Percentiles rank a stretch among this genome's conserved stretches.
These are phyloP conservation scores for Falco berigora DNA, from an alignment of 2,797 vertebrate species.

Conservation along the genomic window DNA sequence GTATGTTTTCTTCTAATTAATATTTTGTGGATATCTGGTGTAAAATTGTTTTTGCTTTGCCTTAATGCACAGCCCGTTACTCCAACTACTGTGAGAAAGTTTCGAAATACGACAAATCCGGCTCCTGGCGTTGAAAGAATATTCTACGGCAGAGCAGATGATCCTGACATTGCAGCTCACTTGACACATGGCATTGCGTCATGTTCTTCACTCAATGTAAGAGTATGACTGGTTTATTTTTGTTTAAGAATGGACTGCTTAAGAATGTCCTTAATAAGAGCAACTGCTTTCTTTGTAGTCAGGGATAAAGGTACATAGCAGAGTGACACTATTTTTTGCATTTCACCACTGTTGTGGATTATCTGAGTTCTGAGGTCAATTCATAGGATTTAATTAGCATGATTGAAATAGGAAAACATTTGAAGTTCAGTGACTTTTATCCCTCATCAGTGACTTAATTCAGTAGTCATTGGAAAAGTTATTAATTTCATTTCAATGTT, in stretches of 20 bases:
- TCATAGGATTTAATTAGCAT: not conserved
- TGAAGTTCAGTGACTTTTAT: not conserved
- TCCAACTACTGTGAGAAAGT: constrained; percentile 76
- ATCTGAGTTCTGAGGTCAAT: not conserved
- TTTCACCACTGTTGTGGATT: not conserved
- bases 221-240: not conserved
- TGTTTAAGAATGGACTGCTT: not conserved
- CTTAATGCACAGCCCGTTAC: constrained; percentile 73
- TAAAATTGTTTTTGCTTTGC: not conserved
- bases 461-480: too few species aligned
- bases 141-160: constrained; percentile 80
- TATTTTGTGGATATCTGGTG: not conserved
- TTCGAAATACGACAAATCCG: constrained; percentile 73
- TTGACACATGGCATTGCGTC: constrained; percentile 78
- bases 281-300: not conserved
- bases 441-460: not conserved
- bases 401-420: not conserved
- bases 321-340: not conserved
- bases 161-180: constrained; percentile 75
- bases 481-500: too few species aligned
- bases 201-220: constrained; percentile 69
- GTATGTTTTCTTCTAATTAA: not conserved
- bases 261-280: not conserved
- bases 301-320: not conserved
- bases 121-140: constrained; percentile 73